Percentiles rank a stretch among this genome's conserved stretches.
Evolutionary conservation across 2,888 invertebrate species (phyloP).

Genomic region (Agrotis ipsilon): DNA sequence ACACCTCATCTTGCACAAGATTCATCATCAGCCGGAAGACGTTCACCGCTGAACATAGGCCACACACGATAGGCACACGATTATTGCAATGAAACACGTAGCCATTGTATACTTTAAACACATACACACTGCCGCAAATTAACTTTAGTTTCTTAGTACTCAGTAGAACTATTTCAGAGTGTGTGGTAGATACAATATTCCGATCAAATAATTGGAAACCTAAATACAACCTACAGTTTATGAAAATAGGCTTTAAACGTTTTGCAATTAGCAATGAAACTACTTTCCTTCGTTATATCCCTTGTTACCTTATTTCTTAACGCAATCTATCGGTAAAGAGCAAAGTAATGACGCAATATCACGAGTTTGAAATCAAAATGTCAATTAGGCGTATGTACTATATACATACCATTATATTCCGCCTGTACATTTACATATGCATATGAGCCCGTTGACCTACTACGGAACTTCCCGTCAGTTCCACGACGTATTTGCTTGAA

Average conservation of each 20-base stretch:
- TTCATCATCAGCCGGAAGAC: too few relatives aligned
- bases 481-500: conserved; percentile 51
- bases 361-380: neutral
- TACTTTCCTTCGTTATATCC: too few relatives aligned
- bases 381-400: too few relatives aligned
- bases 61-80: too few relatives aligned
- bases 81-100: neutral
- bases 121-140: neutral
- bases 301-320: too few relatives aligned
- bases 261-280: too few relatives aligned
- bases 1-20: neutral
- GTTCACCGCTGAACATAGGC: too few relatives aligned
- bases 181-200: too few relatives aligned
- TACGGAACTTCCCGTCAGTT: conserved; percentile 45
- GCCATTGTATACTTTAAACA: neutral
- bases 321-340: too few relatives aligned
- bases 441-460: conserved; percentile 50
- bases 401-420: neutral
- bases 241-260: too few relatives aligned
- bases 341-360: neutral
- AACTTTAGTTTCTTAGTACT: neutral
- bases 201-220: too few relatives aligned
- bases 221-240: too few relatives aligned
- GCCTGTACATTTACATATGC: conserved; percentile 30
- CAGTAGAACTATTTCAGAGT: neutral